A percentile compares a stretch with the other conserved stretches of the same genome.
Conservation (phyloP, 2,797 vertebrate species). For the Picus viridis region DNA sequence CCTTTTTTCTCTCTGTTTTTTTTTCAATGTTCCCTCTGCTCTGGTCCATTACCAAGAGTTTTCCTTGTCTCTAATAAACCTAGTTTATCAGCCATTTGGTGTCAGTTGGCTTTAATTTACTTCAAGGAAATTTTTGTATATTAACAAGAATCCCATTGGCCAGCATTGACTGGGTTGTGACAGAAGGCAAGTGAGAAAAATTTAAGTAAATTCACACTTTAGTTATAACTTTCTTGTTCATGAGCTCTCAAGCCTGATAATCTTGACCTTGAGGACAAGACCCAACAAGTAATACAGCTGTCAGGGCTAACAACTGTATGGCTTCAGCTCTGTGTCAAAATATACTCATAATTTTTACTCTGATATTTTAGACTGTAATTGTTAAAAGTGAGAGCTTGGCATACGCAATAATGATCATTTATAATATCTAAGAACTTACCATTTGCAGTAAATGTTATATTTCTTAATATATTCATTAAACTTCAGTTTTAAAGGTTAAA, state of each 20-base stretch:
- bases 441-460: not conserved
- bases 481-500: not conserved
- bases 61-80: too few species aligned
- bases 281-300: not conserved
- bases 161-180: too few species aligned
- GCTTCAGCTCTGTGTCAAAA: not conserved
- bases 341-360: too few species aligned
- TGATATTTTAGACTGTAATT: not conserved
- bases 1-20: too few species aligned
- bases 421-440: not conserved
- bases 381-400: not conserved
- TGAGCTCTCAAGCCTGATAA: not conserved
- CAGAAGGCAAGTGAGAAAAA: not conserved
- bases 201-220: not conserved
- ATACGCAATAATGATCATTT: not conserved
- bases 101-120: too few species aligned
- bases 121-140: too few species aligned
- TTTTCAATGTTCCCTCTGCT: too few species aligned
- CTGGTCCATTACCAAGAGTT: too few species aligned
- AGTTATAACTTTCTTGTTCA: not conserved
- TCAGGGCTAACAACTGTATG: not conserved
- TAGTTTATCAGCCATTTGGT: too few species aligned
- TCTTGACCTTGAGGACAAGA: not conserved
- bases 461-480: not conserved
- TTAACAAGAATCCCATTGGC: too few species aligned